phyloP scores from a whole-genome alignment of 2,888 invertebrate species.

The Cerastis leucographa region DNA sequence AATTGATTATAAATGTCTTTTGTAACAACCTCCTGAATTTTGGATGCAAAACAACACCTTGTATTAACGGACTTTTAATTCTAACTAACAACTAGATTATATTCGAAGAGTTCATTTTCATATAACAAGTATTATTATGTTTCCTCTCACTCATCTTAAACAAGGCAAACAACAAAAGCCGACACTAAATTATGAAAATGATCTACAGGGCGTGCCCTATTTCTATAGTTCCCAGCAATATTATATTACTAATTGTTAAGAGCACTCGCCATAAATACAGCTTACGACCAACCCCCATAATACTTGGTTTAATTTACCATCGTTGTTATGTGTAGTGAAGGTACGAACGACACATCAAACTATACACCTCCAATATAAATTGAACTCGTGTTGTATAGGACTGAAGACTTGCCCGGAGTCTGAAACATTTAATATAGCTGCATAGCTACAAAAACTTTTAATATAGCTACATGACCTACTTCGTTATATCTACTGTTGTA shows the following conservation, averaged over 20 bases:
- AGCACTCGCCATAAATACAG: constrained; percentile 63
- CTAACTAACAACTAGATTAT: not conserved
- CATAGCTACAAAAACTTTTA: too few relatives aligned
- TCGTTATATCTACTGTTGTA: too few relatives aligned
- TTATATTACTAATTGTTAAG: constrained; percentile 66
- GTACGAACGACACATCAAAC: not conserved
- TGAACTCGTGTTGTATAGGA: not conserved
- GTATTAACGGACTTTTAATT: too few relatives aligned
- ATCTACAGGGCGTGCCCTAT: constrained; percentile 21
- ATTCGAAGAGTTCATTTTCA: not conserved
- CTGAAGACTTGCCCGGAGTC: not conserved
- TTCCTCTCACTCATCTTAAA: not conserved
- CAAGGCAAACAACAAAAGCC: not conserved
- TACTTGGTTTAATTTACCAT: constrained; percentile 60
- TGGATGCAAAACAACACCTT: too few relatives aligned
- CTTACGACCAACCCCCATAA: constrained; percentile 50
- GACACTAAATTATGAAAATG: constrained; percentile 43
- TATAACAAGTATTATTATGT: not conserved
- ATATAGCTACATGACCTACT: too few relatives aligned
- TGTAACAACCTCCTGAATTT: too few relatives aligned
- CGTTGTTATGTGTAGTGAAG: constrained; percentile 38
- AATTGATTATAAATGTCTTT: too few relatives aligned
- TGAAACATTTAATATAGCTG: not conserved
- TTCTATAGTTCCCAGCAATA: constrained; percentile 51
- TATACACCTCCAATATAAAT: not conserved